Percentiles rank a stretch among this genome's conserved stretches.
Conservation (phyloP, 1,140 invertebrate genomes). For the Calliopsis andreniformis region DNA sequence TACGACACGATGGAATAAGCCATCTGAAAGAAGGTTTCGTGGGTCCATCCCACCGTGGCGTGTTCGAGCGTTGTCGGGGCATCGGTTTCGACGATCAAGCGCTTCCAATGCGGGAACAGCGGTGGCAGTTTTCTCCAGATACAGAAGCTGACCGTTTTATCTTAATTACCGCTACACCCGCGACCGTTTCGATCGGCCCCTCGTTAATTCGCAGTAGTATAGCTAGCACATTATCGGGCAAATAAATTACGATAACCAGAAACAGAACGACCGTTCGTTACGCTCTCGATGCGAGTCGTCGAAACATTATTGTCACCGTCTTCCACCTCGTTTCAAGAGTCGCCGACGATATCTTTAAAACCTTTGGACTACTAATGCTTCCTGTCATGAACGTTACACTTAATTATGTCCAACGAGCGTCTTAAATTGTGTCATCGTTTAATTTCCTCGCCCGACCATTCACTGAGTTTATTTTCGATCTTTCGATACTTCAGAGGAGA, state of each 20-base stretch:
- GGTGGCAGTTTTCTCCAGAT: not conserved
- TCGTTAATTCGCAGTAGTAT: conserved; percentile 43
- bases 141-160: conserved; percentile 45
- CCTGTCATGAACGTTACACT: not conserved
- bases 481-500: not conserved
- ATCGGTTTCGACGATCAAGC: not conserved
- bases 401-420: not conserved
- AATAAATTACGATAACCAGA: conserved; percentile 23
- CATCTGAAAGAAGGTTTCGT: no score
- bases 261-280: not conserved
- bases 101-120: not conserved
- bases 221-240: not conserved
- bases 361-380: not conserved
- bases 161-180: conserved; percentile 50
- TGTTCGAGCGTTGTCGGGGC: no score
- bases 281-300: not conserved
- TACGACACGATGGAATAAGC: no score
- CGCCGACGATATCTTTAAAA: not conserved
- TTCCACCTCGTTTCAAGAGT: not conserved
- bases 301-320: not conserved
- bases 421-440: not conserved
- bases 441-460: not conserved
- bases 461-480: not conserved
- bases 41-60: no score
- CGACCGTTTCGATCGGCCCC: conserved; percentile 21